Conservation (phyloP, 2,888 invertebrate species). For the Conus canariensis region DNA sequence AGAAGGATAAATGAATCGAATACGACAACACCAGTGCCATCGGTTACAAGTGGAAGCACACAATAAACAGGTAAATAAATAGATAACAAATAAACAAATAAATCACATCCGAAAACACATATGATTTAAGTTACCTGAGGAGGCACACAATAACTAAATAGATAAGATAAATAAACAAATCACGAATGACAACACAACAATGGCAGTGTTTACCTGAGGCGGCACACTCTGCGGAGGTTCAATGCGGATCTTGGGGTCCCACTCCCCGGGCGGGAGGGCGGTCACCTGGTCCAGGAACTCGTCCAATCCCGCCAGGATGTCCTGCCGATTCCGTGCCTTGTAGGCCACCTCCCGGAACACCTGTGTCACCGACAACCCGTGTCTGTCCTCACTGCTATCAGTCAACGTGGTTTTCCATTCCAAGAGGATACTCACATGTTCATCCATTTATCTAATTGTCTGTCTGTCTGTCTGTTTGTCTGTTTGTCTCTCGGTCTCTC, state of each 20-base stretch:
- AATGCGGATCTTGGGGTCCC: slow-evolving; percentile 92
- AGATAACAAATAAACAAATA: too few relatives aligned
- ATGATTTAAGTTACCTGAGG: too few relatives aligned
- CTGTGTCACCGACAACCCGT: slow-evolving; percentile 53
- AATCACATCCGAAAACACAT: too few relatives aligned
- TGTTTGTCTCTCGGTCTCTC: not conserved
- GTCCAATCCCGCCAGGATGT: slow-evolving; percentile 95
- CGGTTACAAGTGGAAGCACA: too few relatives aligned
- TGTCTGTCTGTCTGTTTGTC: not conserved
- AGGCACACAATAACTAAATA: too few relatives aligned
- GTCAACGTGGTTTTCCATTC: too few relatives aligned
- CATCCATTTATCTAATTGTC: not conserved
- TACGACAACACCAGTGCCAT: too few relatives aligned
- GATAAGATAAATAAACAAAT: not conserved
- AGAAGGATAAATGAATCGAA: not conserved
- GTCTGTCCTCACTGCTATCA: too few relatives aligned
- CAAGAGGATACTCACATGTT: not conserved
- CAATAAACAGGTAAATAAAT: too few relatives aligned
- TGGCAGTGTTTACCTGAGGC: slow-evolving; percentile 63
- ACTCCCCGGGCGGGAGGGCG: slow-evolving; percentile 97
- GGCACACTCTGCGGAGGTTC: slow-evolving; percentile 77
- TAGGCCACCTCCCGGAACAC: slow-evolving; percentile 77
- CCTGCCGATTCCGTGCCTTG: slow-evolving; percentile 83
- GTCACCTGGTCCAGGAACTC: slow-evolving; percentile 90
- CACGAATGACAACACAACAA: not conserved